These are phyloP conservation scores for Cydia amplana DNA, from an alignment of 1,140 invertebrate species.

Conservation along the genomic window DNA sequence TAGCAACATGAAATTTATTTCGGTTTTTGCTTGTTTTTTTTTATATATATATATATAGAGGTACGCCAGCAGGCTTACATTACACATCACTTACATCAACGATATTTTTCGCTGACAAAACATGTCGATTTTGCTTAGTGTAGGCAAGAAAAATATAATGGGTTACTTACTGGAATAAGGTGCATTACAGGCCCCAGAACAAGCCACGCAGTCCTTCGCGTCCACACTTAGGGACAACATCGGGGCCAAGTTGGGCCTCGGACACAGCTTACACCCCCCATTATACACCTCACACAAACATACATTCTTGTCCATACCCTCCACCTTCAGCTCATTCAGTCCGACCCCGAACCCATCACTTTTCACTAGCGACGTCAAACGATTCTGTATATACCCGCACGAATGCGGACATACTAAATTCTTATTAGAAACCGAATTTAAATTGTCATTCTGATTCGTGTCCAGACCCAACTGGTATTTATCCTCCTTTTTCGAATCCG, in stretches of 20 bases:
- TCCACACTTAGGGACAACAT: conserved; percentile 51
- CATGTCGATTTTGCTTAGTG: too few relatives aligned
- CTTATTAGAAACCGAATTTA: conserved; percentile 49
- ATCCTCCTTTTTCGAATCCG: conserved; percentile 44
- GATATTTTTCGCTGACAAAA: too few relatives aligned
- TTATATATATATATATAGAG: too few relatives aligned
- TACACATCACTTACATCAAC: too few relatives aligned
- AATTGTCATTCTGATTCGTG: conserved; percentile 56
- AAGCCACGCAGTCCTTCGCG: conserved; percentile 54
- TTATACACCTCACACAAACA: conserved; percentile 71
- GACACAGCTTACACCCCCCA: conserved; percentile 70
- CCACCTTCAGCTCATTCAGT: conserved; percentile 66
- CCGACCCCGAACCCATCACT: conserved; percentile 64
- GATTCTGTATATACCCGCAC: conserved; percentile 53
- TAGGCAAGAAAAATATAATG: not conserved
- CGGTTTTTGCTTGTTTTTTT: too few relatives aligned
- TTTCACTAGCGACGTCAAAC: conserved; percentile 59
- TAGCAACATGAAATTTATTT: too few relatives aligned
- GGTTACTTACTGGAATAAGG: conserved; percentile 52
- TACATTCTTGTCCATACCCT: conserved; percentile 59
- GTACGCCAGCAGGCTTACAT: too few relatives aligned
- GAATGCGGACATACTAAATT: conserved; percentile 57
- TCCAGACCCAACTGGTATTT: conserved; percentile 51
- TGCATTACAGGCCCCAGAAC: conserved; percentile 48
- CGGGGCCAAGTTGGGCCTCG: conserved; percentile 54